These are phyloP conservation scores for Hypercompe scribonia DNA, from an alignment of 2,888 invertebrate species.

Conservation along the genomic window DNA sequence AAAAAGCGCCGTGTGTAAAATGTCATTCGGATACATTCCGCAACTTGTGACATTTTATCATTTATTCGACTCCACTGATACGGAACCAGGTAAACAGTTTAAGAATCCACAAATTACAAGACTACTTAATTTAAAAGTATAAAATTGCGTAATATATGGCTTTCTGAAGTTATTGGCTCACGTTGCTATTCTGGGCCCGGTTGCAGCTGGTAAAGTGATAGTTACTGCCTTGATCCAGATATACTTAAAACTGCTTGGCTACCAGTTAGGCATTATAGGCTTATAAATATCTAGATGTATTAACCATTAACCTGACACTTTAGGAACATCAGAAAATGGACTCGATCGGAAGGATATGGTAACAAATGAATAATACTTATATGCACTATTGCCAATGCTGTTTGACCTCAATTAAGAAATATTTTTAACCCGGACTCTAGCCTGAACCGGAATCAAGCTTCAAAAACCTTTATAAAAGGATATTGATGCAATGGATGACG, in stretches of 20 bases:
- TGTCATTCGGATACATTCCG: too few species aligned
- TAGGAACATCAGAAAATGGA: too few species aligned
- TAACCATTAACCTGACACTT: too few species aligned
- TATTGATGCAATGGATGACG: background rate
- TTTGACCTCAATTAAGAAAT: background rate
- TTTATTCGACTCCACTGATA: background rate
- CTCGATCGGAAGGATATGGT: too few species aligned
- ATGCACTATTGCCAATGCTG: background rate
- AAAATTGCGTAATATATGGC: background rate
- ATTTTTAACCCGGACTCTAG: background rate
- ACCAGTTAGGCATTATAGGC: slow-evolving; percentile 33
- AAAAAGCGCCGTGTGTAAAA: too few species aligned
- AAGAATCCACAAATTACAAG: background rate
- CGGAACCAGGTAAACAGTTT: background rate
- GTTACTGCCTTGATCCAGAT: slow-evolving; percentile 63
- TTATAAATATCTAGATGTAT: slow-evolving; percentile 29
- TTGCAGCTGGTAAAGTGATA: slow-evolving; percentile 57
- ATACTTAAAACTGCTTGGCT: slow-evolving; percentile 24
- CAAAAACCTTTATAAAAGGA: slow-evolving; percentile 1
- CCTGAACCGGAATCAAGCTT: slow-evolving; percentile 7
- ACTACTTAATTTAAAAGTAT: background rate
- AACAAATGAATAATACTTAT: background rate
- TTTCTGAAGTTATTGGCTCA: slow-evolving; percentile 41
- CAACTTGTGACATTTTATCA: background rate
- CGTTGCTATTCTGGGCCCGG: slow-evolving; percentile 31